Base-by-base conservation (phyloP, 2,113 vertebrate genomes). In the Pseudopodoces humilis region DNA sequence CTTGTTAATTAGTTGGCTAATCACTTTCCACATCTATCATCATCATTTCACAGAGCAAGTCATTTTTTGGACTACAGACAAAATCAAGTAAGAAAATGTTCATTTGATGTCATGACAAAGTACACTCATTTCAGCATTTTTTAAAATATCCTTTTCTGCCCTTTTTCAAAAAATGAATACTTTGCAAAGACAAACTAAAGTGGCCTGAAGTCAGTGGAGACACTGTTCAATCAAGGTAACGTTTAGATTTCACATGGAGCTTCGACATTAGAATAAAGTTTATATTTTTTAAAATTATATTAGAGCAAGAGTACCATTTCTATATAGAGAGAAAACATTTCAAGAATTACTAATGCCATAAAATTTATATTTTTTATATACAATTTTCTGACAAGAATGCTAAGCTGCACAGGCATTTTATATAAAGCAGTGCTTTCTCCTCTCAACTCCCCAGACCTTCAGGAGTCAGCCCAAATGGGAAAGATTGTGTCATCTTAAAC, bases 1-100 rank as follows among this genome's bases (percentile, higher is more conserved):
- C 43, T 81, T 95, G 88, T 90, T 96, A 94, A 95, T 95, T 94
- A 94, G 50, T 19, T 85, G 70, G 41, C 63, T 95, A 88, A 95
- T 94, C 82, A 83, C 31, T 69, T 76, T 64, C 67, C 49, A 68
- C 62, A 93, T 92, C 93, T 87, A 89, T 79, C 56, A 83, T 41
- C 69, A 35, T 8, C 0, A 2, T 86, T 95, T 84, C 90, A 91
- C 87, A 87, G 53, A 82, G 25, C 31, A 56, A 85, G 39, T 23
- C 4, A 53, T 49, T 89, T 89, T 44, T 0, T 46, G 74, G 37
- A 28, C 65, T 37, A 21, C 43, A 55, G 72, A 93, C 11, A 88
- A 41, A 39, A 92, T 30, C 16, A 47, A 64, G n/a, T 5, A 72
- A 22, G 43, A 43, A 68, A 76, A 56, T 4, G 3, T 10, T 49